These are phyloP conservation scores for Parauchenoglanis punctatus DNA, from an alignment of 2,797 vertebrate genomes.

Conservation along the genomic window DNA sequence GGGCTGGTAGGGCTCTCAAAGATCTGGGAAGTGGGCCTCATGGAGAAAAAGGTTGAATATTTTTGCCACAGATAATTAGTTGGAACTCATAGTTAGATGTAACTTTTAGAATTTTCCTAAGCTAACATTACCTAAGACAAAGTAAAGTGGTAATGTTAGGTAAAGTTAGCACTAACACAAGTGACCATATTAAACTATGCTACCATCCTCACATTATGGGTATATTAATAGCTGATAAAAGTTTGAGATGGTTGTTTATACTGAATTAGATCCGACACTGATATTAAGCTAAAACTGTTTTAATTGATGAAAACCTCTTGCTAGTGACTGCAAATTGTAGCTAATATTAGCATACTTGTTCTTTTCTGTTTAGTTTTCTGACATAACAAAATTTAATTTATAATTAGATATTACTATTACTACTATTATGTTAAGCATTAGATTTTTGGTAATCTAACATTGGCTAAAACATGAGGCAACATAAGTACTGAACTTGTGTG, in stretches of 20 bases:
- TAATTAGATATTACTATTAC: not conserved
- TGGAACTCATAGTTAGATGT: not conserved
- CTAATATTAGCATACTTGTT: not conserved
- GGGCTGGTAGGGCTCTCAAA: not conserved
- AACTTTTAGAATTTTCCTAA: not conserved
- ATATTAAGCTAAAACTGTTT: not conserved
- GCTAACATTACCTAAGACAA: too few relatives aligned
- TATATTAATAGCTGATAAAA: not conserved
- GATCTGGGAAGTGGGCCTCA: not conserved
- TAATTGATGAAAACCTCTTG: not conserved
- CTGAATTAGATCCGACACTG: not conserved
- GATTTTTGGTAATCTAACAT: not conserved
- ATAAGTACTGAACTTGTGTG: not conserved
- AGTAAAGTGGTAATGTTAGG: too few relatives aligned
- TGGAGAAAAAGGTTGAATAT: not conserved
- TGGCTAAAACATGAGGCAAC: not conserved
- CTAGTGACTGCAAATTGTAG: not conserved
- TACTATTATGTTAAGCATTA: not conserved
- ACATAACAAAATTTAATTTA: not conserved
- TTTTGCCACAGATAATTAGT: not conserved
- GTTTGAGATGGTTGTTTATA: not conserved
- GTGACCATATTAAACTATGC: not conserved
- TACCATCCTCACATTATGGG: not conserved
- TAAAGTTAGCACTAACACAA: too few relatives aligned
- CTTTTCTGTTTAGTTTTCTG: too few relatives aligned